phyloP scores from a whole-genome alignment of 1,140 invertebrate genomes.

The Drosophila busckii region DNA sequence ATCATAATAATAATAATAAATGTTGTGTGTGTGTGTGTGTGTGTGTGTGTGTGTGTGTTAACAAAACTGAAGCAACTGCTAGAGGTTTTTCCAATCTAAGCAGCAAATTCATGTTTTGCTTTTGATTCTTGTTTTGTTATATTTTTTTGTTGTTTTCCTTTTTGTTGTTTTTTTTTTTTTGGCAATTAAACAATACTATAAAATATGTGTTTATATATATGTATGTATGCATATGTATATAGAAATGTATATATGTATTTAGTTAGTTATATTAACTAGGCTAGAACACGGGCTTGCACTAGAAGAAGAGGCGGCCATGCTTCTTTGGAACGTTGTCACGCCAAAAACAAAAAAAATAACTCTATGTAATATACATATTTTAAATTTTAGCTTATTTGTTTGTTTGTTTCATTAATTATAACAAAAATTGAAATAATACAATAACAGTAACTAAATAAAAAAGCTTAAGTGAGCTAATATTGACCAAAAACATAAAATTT shows the following conservation, averaged over 20 bases:
- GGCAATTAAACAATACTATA: conserved; percentile 21
- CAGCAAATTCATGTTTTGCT: conserved; percentile 1
- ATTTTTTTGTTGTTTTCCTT: not conserved
- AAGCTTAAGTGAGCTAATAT: too few relatives aligned
- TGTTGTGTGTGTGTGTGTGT: not conserved
- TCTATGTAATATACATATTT: too few relatives aligned
- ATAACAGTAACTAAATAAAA: too few relatives aligned
- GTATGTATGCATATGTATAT: conserved; percentile 19
- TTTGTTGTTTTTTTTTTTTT: conserved; percentile 7
- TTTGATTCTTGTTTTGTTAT: not conserved
- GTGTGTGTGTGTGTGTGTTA: not conserved
- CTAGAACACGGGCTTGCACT: too few relatives aligned
- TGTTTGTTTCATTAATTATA: too few relatives aligned
- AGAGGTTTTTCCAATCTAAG: too few relatives aligned
- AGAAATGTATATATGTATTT: conserved; percentile 12
- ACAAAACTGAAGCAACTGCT: too few relatives aligned
- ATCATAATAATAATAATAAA: conserved; percentile 8
- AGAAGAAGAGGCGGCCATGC: too few relatives aligned
- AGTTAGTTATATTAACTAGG: conserved; percentile 40
- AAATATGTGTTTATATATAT: conserved; percentile 1
- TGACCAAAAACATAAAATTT: too few relatives aligned
- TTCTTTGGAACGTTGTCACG: too few relatives aligned
- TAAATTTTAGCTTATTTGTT: too few relatives aligned
- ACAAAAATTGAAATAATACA: too few relatives aligned
- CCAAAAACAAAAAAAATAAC: conserved; percentile 3